Base-by-base conservation (phyloP, 2,113 vertebrate genomes). In the Chamaea fasciata region DNA sequence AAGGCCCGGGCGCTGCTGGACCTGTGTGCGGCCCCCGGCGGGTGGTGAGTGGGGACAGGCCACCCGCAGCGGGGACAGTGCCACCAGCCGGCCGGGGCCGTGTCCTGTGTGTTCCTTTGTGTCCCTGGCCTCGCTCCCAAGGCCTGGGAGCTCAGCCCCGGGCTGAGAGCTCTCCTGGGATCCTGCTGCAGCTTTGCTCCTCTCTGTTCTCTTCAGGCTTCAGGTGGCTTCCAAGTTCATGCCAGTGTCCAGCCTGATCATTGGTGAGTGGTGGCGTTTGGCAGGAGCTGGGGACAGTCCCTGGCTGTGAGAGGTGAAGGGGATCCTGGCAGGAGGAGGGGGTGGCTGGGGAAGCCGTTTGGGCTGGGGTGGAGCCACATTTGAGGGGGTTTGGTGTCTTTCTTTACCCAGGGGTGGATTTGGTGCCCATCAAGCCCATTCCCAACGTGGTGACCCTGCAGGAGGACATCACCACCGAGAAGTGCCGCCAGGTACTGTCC, bases 151-250 rank as follows among this genome's bases (percentile, higher is more conserved):
- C 30, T 2, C 20, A 6, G 5, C 1, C n/a, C 4, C 2, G 3
- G 23, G 5, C 13, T 24, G 10, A 4, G 30, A 44, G 13, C 6
- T 64, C 18, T 84, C 3, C 16, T 31, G 39, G 21, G 2, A 1
- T 46, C 8, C 35, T 64, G 31, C 17, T 11, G 16, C 22, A 81
- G 27, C 22, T 44, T 24, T 14, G 6, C 8, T 26, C 2, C 6
- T 74, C 1, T 81, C 15, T 65, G 4, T 80, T 47, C 55, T 80
- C 15, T 9, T 10, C 59, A 99, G 99, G 99, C 92, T 99, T 62
- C 99, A 99, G 59, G 99, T 99, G 89, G 99, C 99, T 9, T 98
- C 99, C 47, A 99, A 99, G 64, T 99, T 99, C 96, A 99, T 99
- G 99, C 99, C 99, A 0, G 98, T 99, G 52, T 99, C 99, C 84